These are phyloP conservation scores for Gymnocypris eckloni DNA, from an alignment of 2,797 vertebrate genomes.

Conservation along the genomic window DNA sequence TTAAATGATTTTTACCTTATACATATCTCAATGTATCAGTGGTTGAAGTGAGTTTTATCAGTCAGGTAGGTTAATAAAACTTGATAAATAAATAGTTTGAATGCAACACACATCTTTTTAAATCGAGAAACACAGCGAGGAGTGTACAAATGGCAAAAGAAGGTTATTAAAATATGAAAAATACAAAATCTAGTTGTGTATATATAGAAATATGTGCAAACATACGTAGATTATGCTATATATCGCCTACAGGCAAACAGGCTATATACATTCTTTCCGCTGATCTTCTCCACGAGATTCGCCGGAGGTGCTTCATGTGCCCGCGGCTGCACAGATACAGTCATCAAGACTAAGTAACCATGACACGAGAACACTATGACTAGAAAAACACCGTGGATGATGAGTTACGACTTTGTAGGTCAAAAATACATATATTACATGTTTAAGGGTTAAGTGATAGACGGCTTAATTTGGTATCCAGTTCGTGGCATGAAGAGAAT, in stretches of 20 bases:
- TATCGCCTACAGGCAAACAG: not conserved
- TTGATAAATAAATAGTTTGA: not conserved
- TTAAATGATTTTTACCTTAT: not conserved
- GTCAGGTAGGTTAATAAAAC: slow-evolving; percentile 7
- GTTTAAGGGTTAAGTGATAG: slow-evolving; percentile 9
- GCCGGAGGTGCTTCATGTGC: not conserved
- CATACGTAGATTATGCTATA: not conserved
- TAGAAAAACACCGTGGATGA: slow-evolving; percentile 11
- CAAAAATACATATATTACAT: not conserved
- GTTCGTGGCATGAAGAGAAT: not conserved
- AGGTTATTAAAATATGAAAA: not conserved
- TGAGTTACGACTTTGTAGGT: not conserved
- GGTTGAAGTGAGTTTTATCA: not conserved
- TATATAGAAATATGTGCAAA: not conserved
- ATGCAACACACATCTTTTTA: not conserved
- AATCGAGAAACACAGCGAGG: not conserved
- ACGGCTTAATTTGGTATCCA: not conserved
- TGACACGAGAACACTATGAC: slow-evolving; percentile 28
- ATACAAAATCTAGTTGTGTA: not conserved
- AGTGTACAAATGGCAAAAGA: not conserved
- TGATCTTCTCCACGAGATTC: not conserved
- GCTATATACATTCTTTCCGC: not conserved
- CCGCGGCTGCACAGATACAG: slow-evolving; percentile 44
- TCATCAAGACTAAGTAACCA: slow-evolving; percentile 48
- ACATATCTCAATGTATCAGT: not conserved